These are phyloP conservation scores for Microplitis deprimator DNA, from an alignment of 2,888 invertebrate species.

Conservation along the genomic window DNA sequence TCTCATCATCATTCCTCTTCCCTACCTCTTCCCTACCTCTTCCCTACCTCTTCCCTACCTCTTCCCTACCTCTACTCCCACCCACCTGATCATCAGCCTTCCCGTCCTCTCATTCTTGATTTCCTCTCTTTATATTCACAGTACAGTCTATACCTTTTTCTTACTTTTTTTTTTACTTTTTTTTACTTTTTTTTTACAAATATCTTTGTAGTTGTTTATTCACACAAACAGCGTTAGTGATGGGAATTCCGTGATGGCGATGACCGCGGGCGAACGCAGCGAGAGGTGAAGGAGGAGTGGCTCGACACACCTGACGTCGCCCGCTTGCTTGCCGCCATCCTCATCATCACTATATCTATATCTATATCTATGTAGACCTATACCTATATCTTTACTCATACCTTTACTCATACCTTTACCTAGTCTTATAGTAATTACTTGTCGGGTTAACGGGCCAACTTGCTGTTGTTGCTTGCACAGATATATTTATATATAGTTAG, in stretches of 20 bases:
- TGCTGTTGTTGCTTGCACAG: background rate
- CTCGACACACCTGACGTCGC: constrained; percentile 39
- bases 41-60: too few relatives aligned
- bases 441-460: constrained; percentile 36
- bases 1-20: constrained; percentile 11
- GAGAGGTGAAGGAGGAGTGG: constrained; percentile 29
- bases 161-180: too few relatives aligned
- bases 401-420: background rate
- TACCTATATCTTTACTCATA: too few relatives aligned
- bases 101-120: background rate
- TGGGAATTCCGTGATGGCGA: constrained; percentile 18
- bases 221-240: constrained; percentile 4
- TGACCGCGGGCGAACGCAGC: constrained; percentile 22
- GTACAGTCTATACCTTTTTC: background rate
- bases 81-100: too few relatives aligned
- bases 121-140: background rate
- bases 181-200: too few relatives aligned
- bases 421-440: constrained; percentile 30
- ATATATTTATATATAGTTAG: background rate
- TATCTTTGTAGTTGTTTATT: too few relatives aligned
- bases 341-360: background rate
- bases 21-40: too few relatives aligned
- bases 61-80: background rate
- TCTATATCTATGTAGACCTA: too few relatives aligned
- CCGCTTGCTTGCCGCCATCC: background rate